These are phyloP conservation scores for Clarias magur DNA, from an alignment of 2,113 vertebrate species.

Conservation along the genomic window DNA sequence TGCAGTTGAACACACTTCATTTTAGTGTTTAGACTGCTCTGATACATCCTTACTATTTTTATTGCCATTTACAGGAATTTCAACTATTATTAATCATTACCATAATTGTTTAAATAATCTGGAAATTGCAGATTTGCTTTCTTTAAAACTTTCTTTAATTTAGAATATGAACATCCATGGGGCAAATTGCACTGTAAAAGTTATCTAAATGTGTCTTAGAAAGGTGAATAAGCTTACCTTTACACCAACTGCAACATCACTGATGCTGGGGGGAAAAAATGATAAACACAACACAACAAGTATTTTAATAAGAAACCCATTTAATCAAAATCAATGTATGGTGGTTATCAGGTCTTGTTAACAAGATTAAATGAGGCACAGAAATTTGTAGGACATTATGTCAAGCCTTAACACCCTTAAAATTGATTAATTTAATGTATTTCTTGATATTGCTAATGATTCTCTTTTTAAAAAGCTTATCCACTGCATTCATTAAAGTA, in stretches of 20 bases:
- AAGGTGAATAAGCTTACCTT: slow-evolving; percentile 81
- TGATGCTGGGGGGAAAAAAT: slow-evolving; percentile 80
- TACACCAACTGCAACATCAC: slow-evolving; percentile 95
- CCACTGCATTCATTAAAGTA: not conserved
- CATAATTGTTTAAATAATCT: not conserved
- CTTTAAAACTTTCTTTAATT: not conserved
- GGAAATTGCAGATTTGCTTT: not conserved
- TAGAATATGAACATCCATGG: not conserved
- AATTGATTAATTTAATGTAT: not conserved
- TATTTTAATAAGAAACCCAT: not conserved
- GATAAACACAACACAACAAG: slow-evolving; percentile 11
- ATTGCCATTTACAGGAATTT: not conserved
- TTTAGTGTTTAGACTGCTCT: not conserved
- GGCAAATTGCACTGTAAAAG: not conserved
- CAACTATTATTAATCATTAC: not conserved
- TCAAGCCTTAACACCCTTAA: not conserved
- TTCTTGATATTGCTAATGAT: not conserved
- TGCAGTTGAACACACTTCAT: not conserved
- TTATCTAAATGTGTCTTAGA: not conserved
- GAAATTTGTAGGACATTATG: no score
- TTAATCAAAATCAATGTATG: not conserved
- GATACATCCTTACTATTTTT: not conserved
- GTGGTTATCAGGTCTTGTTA: not conserved
- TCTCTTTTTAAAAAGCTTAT: not conserved
- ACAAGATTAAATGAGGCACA: not conserved